A percentile compares a stretch with the other conserved stretches of the same genome.
These are phyloP conservation scores for Crepidodera aurea DNA, from an alignment of 2,888 invertebrate genomes.

Conservation along the genomic window DNA sequence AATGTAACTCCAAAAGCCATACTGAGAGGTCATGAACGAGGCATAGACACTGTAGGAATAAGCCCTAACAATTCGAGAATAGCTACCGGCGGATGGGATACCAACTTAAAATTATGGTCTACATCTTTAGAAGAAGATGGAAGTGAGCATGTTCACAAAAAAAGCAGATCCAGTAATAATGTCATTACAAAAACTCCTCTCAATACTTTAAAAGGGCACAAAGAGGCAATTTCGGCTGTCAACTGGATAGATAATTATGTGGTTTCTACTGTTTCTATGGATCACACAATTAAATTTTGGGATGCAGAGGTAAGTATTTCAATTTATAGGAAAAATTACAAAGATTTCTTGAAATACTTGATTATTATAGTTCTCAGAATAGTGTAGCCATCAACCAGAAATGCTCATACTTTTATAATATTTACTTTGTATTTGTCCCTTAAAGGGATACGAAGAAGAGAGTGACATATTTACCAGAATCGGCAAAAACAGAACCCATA, in stretches of 20 bases:
- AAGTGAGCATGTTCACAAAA: constrained; percentile 57
- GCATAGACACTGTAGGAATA: constrained; percentile 86
- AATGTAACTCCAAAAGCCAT: constrained; percentile 81
- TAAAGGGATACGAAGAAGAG: too few relatives aligned
- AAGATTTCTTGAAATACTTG: background rate
- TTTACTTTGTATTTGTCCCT: too few relatives aligned
- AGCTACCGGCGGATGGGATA: constrained; percentile 94
- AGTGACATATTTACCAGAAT: too few relatives aligned
- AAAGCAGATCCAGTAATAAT: constrained; percentile 45
- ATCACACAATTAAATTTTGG: constrained; percentile 95
- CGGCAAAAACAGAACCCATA: too few relatives aligned
- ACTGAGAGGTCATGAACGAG: constrained; percentile 91
- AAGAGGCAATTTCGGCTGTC: constrained; percentile 86
- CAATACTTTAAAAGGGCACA: constrained; percentile 90
- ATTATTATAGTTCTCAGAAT: too few relatives aligned
- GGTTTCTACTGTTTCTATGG: constrained; percentile 90
- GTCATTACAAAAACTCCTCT: constrained; percentile 72
- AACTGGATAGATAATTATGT: constrained; percentile 84
- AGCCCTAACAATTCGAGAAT: constrained; percentile 71
- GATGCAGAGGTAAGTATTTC: constrained; percentile 74
- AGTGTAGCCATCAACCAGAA: too few relatives aligned
- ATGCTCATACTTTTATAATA: too few relatives aligned
- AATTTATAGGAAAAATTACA: background rate
- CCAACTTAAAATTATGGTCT: constrained; percentile 91
- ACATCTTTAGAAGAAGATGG: constrained; percentile 59